Evolutionary conservation across 2,888 invertebrate species (phyloP).

Genomic region (Leistus spinibarbis): DNA sequence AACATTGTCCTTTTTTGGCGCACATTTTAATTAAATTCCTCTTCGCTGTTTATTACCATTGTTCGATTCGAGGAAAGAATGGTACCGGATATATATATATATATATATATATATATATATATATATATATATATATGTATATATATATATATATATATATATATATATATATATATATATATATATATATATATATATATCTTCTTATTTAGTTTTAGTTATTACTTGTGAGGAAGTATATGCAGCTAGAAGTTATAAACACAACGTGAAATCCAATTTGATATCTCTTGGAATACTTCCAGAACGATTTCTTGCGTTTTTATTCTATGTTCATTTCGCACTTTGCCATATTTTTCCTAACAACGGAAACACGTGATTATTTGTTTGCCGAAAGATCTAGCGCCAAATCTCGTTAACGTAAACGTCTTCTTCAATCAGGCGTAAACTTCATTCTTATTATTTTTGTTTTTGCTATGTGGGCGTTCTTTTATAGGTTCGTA

Average conservation of each 20-base stretch:
- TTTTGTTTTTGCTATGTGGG: too few species aligned
- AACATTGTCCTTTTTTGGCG: constrained; percentile 23
- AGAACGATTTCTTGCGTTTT: constrained; percentile 8
- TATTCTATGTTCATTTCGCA: constrained; percentile 20
- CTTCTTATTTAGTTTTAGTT: not conserved
- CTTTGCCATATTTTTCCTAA: constrained; percentile 34
- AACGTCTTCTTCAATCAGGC: not conserved
- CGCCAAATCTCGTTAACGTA: constrained; percentile 28
- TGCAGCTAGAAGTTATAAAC: constrained; percentile 16
- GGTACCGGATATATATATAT: constrained; percentile 16
- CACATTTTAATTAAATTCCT: constrained; percentile 34
- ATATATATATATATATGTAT: not conserved
- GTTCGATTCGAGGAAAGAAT: constrained; percentile 14
- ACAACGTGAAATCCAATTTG: constrained; percentile 28
- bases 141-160: too few species aligned
- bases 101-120: too few species aligned
- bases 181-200: too few species aligned
- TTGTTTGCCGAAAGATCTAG: constrained; percentile 14
- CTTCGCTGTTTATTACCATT: not conserved
- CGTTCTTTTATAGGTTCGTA: too few species aligned
- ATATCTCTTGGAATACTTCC: constrained; percentile 34
- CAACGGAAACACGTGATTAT: constrained; percentile 28
- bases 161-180: too few species aligned
- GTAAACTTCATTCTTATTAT: not conserved
- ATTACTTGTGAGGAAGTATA: constrained; percentile 1